Percentiles rank a stretch among this genome's conserved stretches.
Conservation (phyloP, 2,797 vertebrate genomes). For the Oceanodroma leucorhoa region DNA sequence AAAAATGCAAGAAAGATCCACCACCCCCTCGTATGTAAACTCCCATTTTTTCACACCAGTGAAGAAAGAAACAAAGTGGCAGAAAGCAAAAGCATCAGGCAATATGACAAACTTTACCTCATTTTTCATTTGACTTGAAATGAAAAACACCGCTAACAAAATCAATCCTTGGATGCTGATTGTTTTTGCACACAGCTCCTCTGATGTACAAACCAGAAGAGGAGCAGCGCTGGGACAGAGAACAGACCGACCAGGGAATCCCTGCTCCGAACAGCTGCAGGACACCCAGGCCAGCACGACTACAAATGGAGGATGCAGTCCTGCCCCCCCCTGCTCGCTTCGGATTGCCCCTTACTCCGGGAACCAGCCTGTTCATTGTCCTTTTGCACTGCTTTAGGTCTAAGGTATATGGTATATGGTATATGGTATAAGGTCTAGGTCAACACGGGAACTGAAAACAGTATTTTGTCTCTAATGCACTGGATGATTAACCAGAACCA, state of each 20-base stretch:
- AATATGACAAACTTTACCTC: not conserved
- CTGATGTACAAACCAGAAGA: not conserved
- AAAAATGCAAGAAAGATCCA: not conserved
- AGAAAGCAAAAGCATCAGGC: not conserved
- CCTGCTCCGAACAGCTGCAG: not conserved
- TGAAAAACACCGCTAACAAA: not conserved
- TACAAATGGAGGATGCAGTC: not conserved
- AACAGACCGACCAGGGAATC: fast-evolving
- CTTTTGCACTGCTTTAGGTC: not conserved
- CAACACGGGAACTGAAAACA: not conserved
- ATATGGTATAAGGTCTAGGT: not conserved
- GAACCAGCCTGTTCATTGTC: not conserved
- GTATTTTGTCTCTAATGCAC: not conserved
- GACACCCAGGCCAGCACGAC: fast-evolving
- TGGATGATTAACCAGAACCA: not conserved
- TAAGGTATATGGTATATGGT: not conserved
- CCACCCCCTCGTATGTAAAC: not conserved
- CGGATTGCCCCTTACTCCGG: fast-evolving
- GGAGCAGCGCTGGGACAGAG: not conserved
- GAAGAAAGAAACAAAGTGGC: not conserved
- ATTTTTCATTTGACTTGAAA: not conserved
- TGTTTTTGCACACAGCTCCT: not conserved
- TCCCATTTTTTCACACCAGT: not conserved
- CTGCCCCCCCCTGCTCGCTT: not conserved
- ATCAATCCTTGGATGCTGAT: not conserved